Evolutionary conservation across 2,113 vertebrate genomes (phyloP).

Genomic region (Morone chrysops): DNA sequence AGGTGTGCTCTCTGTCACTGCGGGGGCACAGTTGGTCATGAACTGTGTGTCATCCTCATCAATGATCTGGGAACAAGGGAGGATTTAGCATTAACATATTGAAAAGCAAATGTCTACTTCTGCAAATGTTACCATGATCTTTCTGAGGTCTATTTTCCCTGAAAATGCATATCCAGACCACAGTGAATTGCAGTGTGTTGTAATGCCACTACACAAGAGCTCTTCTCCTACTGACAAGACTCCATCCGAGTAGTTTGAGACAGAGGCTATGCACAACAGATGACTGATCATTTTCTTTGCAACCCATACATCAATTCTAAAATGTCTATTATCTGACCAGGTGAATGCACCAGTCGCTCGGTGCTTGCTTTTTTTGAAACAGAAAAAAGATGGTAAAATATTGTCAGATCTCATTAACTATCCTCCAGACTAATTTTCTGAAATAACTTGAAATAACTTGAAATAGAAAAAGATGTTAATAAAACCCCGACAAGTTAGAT

Average conservation of each 20-base stretch:
- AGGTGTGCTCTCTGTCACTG: slow-evolving; percentile 94
- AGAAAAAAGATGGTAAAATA: not conserved
- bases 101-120: not conserved
- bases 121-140: not conserved
- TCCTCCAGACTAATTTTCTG: not conserved
- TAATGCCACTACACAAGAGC: not conserved
- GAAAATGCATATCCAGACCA: no score
- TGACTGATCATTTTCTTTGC: not conserved
- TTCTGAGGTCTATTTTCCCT: no score
- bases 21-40: slow-evolving; percentile 95
- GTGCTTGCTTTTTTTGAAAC: not conserved
- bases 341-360: not conserved
- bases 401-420: not conserved
- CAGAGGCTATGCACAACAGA: not conserved
- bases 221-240: not conserved
- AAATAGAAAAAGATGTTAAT: not conserved
- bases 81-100: not conserved
- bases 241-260: not conserved
- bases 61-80: slow-evolving; percentile 86
- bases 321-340: not conserved
- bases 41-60: slow-evolving; percentile 97
- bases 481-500: not conserved
- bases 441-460: not conserved
- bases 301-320: not conserved
- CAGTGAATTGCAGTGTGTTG: no score